phyloP scores from a whole-genome alignment of 2,113 vertebrate genomes.

The Oriolus oriolus region DNA sequence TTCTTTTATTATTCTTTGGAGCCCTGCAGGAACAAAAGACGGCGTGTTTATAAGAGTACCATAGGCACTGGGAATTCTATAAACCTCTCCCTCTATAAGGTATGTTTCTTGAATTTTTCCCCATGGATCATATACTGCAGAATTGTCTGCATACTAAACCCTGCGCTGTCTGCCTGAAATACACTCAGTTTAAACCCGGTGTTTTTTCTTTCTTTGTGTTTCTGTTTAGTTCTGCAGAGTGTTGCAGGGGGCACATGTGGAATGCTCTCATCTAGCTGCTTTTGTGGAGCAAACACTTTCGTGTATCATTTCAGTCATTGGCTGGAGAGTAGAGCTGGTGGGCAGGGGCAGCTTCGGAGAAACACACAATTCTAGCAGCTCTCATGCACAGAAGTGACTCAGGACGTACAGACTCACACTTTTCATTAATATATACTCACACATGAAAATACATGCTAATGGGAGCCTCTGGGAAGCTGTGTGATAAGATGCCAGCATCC shows the following conservation, averaged over 20 bases:
- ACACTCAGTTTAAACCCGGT: not conserved
- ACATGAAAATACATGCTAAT: not conserved
- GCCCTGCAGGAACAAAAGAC: constrained; percentile 59
- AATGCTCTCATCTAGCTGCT: not conserved
- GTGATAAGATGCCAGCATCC: not conserved
- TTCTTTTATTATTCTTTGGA: constrained; percentile 62
- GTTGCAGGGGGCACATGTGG: not conserved
- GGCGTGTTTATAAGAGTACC: constrained; percentile 32
- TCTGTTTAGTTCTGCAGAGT: not conserved
- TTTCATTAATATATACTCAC: not conserved
- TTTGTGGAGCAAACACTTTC: constrained; percentile 3
- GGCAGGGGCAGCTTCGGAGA: not conserved
- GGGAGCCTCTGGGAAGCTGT: not conserved
- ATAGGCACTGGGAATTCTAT: constrained; percentile 18
- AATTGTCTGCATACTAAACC: not conserved
- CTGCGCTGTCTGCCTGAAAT: not conserved
- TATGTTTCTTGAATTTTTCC: constrained; percentile 34
- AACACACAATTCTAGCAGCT: not conserved
- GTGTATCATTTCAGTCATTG: not conserved
- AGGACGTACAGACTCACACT: not conserved
- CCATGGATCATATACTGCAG: not conserved
- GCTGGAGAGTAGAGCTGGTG: not conserved
- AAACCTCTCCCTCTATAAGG: constrained; percentile 14
- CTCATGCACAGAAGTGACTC: not conserved
- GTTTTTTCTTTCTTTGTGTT: not conserved